Percentiles rank a stretch among this genome's conserved stretches.
These are phyloP conservation scores for Callocephalon fimbriatum DNA, from an alignment of 2,113 vertebrate genomes.

Conservation along the genomic window DNA sequence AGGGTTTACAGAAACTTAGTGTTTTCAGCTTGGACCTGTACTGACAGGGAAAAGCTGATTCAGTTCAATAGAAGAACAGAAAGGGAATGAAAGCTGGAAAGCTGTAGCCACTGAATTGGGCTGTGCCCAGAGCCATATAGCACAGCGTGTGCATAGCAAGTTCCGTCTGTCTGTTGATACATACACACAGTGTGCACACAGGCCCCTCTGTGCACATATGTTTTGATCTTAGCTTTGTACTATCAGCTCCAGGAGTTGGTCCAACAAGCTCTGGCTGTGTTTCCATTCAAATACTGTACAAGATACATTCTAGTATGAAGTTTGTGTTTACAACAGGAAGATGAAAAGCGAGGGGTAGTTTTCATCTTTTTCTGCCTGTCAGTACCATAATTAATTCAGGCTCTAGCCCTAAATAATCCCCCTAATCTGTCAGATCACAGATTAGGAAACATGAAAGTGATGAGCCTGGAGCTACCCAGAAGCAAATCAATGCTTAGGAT, in stretches of 20 bases:
- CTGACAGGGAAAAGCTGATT: not conserved
- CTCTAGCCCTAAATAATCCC: not conserved
- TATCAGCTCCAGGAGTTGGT: not conserved
- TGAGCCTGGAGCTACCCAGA: not conserved
- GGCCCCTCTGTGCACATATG: not conserved
- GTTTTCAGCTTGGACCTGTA: not conserved
- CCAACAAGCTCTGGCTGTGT: not conserved
- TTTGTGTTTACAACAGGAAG: not conserved
- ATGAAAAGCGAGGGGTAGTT: not conserved
- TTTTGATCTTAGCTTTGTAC: conserved; percentile 5
- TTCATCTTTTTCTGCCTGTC: not conserved
- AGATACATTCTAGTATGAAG: not conserved
- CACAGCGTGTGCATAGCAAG: not conserved
- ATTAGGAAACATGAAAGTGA: not conserved
- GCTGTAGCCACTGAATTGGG: not conserved
- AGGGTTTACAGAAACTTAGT: not conserved
- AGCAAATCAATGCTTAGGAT: not conserved
- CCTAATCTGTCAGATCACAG: not conserved
- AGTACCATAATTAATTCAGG: not conserved
- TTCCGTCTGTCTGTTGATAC: not conserved
- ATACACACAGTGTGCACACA: not conserved
- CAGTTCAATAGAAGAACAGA: not conserved
- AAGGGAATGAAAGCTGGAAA: not conserved
- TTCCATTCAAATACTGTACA: not conserved
- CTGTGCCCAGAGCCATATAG: not conserved